Conservation (phyloP, 2,888 invertebrate species). For the Idaea aversata region DNA sequence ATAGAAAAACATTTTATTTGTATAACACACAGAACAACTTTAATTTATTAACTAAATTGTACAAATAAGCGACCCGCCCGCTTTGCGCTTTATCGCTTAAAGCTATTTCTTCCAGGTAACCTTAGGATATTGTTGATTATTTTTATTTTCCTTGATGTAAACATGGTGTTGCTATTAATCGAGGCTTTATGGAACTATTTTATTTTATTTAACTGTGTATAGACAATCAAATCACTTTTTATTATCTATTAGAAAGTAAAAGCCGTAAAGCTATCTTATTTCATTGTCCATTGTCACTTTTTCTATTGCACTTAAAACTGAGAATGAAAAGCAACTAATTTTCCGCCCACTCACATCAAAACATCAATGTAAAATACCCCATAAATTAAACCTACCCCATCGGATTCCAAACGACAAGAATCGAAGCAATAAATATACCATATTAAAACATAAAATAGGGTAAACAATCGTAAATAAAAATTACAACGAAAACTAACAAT, state of each 20-base stretch:
- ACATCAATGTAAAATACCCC: slow-evolving; percentile 50
- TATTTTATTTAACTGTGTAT: neutral
- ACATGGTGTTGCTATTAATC: too few species aligned
- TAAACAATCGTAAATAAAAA: slow-evolving; percentile 80
- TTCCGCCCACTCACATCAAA: slow-evolving; percentile 47
- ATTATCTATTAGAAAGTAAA: slow-evolving; percentile 6
- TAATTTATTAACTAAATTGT: too few species aligned
- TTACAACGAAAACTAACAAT: slow-evolving; percentile 74
- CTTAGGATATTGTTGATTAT: too few species aligned
- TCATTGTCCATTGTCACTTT: slow-evolving; percentile 8
- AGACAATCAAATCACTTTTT: slow-evolving; percentile 21
- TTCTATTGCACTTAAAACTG: slow-evolving; percentile 1
- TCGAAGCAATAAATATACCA: slow-evolving; percentile 68
- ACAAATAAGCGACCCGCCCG: too few species aligned
- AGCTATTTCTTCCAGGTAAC: too few species aligned
- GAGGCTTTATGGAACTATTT: too few species aligned
- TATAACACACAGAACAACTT: too few species aligned
- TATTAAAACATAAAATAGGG: slow-evolving; percentile 79
- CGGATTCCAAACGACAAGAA: slow-evolving; percentile 55
- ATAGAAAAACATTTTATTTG: too few species aligned
- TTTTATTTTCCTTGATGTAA: too few species aligned
- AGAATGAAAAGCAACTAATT: slow-evolving; percentile 22
- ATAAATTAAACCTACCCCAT: slow-evolving; percentile 65
- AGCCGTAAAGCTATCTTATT: neutral
- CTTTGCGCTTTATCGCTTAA: too few species aligned